Evolutionary conservation across 2,888 invertebrate genomes (phyloP), one percentile per base, ranked within the genome.

Genomic region (Caenorhabditis macrosperma): DNA sequence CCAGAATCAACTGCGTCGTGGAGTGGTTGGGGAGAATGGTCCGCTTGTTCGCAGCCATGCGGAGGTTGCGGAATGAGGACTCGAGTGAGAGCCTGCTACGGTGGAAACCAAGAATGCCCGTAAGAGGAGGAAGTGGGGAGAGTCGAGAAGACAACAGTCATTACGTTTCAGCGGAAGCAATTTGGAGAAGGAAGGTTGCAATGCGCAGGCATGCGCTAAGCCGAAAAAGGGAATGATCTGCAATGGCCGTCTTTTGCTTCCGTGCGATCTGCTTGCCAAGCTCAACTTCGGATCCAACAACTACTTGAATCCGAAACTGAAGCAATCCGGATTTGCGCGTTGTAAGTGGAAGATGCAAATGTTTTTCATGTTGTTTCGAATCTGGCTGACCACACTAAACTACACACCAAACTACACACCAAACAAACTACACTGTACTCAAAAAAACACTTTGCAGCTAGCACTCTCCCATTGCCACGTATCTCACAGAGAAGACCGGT

Each of bases 211-310:
- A 7, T 89, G 89, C 71, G 81, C 82, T 46, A 78, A 78, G 46
- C 75, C 80, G 9, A 81, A 81, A 50, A 75, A 74, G 50, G 81
- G 81, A 66, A 78, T 81, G 69, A 72, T 85, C 33, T 87, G 87
- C 64, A 78, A 78, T 61, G 87, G 87, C 28, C 69, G 86, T 28
- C 69, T 89, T 7, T 75, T 89, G 10, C 80, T 89, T 54, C 89
- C 89, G 15, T 89, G 89, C 68, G 88, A 89, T 57, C 74, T 89
- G 54, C 71, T 88, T 35, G 71, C 71, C 50, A 78, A 85, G 50
- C 83, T 89, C 24, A 86, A 87, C 41, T 89, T 89, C 59, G 89
- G 89, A 68, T 81, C 81, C 38, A 81, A 81, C 63, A 81, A 81
- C 67, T 76, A 60, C 41, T 67, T 81, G 72, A 81, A 81, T 59